Percentiles rank a stretch among this genome's conserved stretches.
Conservation (phyloP, 2,888 invertebrate genomes). For the Ganaspis brasiliensis region DNA sequence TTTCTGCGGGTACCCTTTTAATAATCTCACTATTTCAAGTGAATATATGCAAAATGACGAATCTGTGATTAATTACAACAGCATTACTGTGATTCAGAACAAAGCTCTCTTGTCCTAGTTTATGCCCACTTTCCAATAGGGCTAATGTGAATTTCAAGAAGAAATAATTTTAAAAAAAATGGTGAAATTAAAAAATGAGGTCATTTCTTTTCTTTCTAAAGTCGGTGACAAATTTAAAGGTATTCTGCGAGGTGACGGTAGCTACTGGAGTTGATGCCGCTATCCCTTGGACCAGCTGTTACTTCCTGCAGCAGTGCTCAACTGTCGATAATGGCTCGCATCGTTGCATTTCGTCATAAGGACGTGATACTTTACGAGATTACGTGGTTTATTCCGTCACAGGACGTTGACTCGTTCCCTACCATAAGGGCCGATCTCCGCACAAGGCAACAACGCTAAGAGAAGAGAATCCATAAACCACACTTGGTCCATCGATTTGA, state of each 20-base stretch:
- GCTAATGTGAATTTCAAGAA: too few relatives aligned
- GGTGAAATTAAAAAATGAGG: not conserved
- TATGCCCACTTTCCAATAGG: too few relatives aligned
- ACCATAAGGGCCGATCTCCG: not conserved
- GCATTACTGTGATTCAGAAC: not conserved
- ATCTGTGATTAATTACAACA: not conserved
- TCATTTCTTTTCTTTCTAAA: not conserved
- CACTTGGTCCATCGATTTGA: conserved; percentile 74
- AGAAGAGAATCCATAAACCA: conserved; percentile 73
- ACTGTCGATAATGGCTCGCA: conserved; percentile 51
- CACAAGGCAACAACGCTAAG: not conserved
- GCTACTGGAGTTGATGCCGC: conserved; percentile 65
- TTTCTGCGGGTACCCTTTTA: conserved; percentile 40
- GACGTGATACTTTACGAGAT: conserved; percentile 45
- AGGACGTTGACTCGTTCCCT: conserved; percentile 10
- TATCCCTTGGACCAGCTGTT: conserved; percentile 72
- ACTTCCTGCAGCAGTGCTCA: conserved; percentile 69
- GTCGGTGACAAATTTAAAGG: conserved; percentile 49
- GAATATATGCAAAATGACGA: not conserved
- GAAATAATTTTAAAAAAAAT: not conserved
- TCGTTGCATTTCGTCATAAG: conserved; percentile 54
- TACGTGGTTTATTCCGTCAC: conserved; percentile 19
- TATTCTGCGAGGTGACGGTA: conserved; percentile 68
- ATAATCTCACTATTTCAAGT: not conserved
- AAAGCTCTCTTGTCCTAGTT: not conserved